Percentiles rank a stretch among this genome's conserved stretches.
Evolutionary conservation across 2,888 invertebrate genomes (phyloP).

Genomic region (Tetranychus piercei): DNA sequence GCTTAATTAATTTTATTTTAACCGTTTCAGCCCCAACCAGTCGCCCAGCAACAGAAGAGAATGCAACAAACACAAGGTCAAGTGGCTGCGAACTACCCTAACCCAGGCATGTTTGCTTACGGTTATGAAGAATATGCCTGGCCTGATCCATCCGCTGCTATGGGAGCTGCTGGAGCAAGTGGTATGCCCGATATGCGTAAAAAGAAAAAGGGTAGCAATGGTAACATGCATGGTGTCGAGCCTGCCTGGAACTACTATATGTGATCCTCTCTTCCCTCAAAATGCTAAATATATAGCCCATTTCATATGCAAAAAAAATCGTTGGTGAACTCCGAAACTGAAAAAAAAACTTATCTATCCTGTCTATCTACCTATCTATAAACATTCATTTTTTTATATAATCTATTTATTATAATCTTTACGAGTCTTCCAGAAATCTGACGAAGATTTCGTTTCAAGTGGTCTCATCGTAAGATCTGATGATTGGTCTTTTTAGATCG

Average conservation of each 20-base stretch:
- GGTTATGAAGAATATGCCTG: conserved; percentile 35
- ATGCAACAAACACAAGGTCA: conserved; percentile 14
- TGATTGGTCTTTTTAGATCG: too few species aligned
- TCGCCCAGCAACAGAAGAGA: conserved; percentile 21
- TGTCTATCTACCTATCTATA: too few species aligned
- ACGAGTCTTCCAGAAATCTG: too few species aligned
- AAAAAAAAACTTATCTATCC: too few species aligned
- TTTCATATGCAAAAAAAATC: too few species aligned
- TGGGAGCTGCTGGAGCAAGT: not conserved
- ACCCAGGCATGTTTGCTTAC: conserved; percentile 33
- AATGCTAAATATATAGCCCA: too few species aligned
- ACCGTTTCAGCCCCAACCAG: conserved; percentile 17
- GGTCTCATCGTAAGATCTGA: too few species aligned
- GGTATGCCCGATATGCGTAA: not conserved
- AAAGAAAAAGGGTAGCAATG: not conserved
- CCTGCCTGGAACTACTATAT: not conserved
- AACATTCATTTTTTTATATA: too few species aligned
- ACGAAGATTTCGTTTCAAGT: too few species aligned
- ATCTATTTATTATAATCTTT: too few species aligned
- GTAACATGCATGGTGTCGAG: not conserved
- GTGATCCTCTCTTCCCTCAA: too few species aligned
- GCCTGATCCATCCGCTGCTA: conserved; percentile 28
- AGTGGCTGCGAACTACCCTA: conserved; percentile 6
- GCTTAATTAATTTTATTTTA: not conserved
- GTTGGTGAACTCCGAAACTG: too few species aligned